These are phyloP conservation scores for Limenitis camilla DNA, from an alignment of 2,888 invertebrate species.

Conservation along the genomic window DNA sequence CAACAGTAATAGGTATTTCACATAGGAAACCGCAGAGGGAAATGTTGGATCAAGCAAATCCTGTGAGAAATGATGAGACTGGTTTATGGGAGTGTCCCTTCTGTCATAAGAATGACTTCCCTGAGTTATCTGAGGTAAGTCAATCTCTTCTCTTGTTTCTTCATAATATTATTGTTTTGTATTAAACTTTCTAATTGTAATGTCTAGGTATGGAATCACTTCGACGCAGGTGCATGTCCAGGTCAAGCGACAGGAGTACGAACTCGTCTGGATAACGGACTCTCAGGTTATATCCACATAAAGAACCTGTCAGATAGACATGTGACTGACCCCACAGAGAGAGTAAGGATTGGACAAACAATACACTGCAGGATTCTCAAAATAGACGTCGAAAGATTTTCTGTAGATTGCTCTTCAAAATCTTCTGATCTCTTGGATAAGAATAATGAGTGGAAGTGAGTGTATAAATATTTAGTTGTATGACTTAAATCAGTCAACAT, in stretches of 20 bases:
- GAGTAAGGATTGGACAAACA: constrained; percentile 88
- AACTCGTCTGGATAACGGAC: constrained; percentile 91
- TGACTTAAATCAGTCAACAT: too few relatives aligned
- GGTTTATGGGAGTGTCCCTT: constrained; percentile 98
- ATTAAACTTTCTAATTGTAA: not conserved
- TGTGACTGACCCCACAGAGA: constrained; percentile 93
- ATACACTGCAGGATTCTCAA: constrained; percentile 94
- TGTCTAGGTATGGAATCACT: constrained; percentile 93
- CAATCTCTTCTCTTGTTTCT: not conserved
- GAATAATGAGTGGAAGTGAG: constrained; percentile 89
- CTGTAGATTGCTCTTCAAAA: constrained; percentile 93
- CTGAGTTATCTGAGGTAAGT: constrained; percentile 88
- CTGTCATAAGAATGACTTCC: constrained; percentile 96
- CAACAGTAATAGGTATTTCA: constrained; percentile 86
- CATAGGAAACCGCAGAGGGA: constrained; percentile 93
- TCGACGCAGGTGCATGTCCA: constrained; percentile 95
- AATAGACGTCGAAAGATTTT: constrained; percentile 95
- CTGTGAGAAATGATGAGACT: constrained; percentile 94
- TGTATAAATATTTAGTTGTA: not conserved
- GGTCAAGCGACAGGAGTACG: constrained; percentile 96
- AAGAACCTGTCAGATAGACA: constrained; percentile 95
- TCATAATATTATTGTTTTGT: not conserved
- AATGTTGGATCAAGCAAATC: constrained; percentile 96
- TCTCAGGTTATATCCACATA: constrained; percentile 94
- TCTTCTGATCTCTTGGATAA: constrained; percentile 93